These are phyloP conservation scores for Tetramorium simillimum DNA, from an alignment of 1,140 invertebrate species.

Conservation along the genomic window DNA sequence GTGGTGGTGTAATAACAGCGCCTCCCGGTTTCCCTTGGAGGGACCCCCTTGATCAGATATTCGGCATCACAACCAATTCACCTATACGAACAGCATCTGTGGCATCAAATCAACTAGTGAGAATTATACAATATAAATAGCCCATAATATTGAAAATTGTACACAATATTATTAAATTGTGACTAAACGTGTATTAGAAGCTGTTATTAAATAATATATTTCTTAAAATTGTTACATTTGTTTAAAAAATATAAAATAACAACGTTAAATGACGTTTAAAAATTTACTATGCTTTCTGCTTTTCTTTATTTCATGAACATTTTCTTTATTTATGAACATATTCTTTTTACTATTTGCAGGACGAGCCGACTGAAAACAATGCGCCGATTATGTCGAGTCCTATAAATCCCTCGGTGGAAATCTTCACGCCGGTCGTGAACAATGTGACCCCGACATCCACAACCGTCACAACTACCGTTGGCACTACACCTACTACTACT, in stretches of 20 bases:
- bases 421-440: slow-evolving; percentile 77
- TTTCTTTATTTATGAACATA: not conserved
- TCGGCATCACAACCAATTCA: slow-evolving; percentile 81
- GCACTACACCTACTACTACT: slow-evolving; percentile 51
- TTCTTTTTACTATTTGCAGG: slow-evolving; percentile 69
- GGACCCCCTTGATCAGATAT: slow-evolving; percentile 83
- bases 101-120: slow-evolving; percentile 80
- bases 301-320: not conserved
- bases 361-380: slow-evolving; percentile 75
- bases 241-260: not conserved
- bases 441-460: not conserved
- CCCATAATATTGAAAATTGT: not conserved
- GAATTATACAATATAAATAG: slow-evolving; percentile 48
- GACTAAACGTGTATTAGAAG: no score
- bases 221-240: not conserved
- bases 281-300: not conserved
- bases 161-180: not conserved
- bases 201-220: not conserved
- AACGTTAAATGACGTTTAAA: not conserved
- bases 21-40: slow-evolving; percentile 82
- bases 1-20: slow-evolving; percentile 70
- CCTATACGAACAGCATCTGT: slow-evolving; percentile 80
- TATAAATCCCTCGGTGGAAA: slow-evolving; percentile 76
- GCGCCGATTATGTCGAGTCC: slow-evolving; percentile 67
- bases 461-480: slow-evolving; percentile 50